These are phyloP conservation scores for Lutraria rhynchaena DNA, from an alignment of 1,140 invertebrate genomes.

Conservation along the genomic window DNA sequence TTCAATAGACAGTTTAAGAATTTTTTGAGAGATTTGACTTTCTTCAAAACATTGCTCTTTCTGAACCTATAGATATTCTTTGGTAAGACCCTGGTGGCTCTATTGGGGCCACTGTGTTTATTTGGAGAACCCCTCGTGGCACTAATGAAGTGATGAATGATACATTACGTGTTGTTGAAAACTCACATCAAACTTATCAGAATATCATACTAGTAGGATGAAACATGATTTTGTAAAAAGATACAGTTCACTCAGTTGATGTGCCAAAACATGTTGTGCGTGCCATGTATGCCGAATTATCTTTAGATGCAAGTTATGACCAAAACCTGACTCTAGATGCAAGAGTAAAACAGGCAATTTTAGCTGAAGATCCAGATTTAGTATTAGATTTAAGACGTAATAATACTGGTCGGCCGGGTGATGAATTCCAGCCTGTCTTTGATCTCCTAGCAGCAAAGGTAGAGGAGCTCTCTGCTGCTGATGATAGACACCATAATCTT, in stretches of 20 bases:
- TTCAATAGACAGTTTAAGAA: neutral
- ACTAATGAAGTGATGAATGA: neutral
- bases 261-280: conserved; percentile 23
- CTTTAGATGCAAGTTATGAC: conserved; percentile 2
- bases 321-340: conserved; percentile 27
- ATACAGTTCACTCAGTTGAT: neutral
- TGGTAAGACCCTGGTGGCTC: conserved; percentile 10
- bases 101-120: neutral
- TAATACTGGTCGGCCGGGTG: conserved; percentile 37
- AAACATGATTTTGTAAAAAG: neutral
- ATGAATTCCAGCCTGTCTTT: conserved; percentile 32
- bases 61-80: neutral
- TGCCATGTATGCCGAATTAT: conserved; percentile 28
- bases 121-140: conserved; percentile 8
- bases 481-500: conserved; percentile 38
- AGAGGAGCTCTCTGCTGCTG: conserved; percentile 34
- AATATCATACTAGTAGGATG: conserved; percentile 30
- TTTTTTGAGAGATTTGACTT: neutral
- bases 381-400: conserved; percentile 37
- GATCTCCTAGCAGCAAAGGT: conserved; percentile 11
- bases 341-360: conserved; percentile 8
- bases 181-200: neutral
- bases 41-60: neutral
- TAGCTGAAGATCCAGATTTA: conserved; percentile 44
- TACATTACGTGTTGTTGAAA: neutral